Conservation (phyloP, 2,888 invertebrate species). For the Coleophora flavipennella region DNA sequence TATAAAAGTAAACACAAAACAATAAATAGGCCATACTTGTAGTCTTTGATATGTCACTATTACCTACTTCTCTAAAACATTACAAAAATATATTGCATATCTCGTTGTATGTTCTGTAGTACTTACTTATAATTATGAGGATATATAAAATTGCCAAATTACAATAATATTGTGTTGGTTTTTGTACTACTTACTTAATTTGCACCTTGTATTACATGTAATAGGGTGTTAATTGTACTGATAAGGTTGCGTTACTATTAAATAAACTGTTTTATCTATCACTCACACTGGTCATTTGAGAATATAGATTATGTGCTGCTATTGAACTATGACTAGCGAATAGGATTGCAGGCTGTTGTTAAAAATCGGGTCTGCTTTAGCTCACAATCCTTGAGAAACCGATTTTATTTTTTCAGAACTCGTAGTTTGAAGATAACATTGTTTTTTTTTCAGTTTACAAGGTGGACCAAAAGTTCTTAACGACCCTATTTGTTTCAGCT, state of each 20-base stretch:
- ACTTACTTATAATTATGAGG: background rate
- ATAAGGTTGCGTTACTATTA: conserved; percentile 21
- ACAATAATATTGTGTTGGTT: conserved; percentile 18
- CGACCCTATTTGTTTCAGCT: no score
- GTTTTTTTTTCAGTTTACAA: no score
- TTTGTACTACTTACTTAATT: conserved; percentile 56
- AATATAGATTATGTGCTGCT: conserved; percentile 47
- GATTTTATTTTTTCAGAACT: no score
- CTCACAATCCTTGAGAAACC: no score
- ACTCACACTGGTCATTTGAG: conserved; percentile 44
- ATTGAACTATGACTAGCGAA: conserved; percentile 47
- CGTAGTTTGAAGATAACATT: no score
- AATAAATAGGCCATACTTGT: conserved; percentile 22
- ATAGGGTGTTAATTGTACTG: background rate
- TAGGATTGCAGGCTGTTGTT: conserved; percentile 5
- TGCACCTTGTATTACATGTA: conserved; percentile 28
- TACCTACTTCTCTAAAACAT: conserved; percentile 35
- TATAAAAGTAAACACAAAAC: conserved; percentile 17
- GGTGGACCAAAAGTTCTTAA: no score
- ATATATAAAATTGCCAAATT: conserved; percentile 4
- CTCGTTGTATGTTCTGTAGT: conserved; percentile 19
- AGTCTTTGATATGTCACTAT: conserved; percentile 54
- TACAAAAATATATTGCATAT: conserved; percentile 62
- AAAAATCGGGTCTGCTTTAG: no score
- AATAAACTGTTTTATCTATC: no score